Conservation (phyloP, 1,140 invertebrate species). For the Ceratina australensis region DNA sequence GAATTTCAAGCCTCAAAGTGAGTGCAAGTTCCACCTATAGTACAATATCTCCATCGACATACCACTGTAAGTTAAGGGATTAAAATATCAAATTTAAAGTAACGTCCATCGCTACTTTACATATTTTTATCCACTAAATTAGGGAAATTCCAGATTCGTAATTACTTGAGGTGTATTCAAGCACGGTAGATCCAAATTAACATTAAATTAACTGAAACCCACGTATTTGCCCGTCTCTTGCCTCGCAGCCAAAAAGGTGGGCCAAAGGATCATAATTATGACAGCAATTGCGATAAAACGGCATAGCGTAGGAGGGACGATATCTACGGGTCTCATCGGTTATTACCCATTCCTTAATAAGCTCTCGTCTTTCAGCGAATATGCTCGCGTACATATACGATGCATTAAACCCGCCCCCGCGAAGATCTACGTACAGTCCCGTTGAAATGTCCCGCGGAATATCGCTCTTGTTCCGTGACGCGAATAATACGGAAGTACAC, state of each 20-base stretch:
- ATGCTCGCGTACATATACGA: neutral
- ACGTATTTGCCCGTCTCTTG: neutral
- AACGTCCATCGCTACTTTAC: no score
- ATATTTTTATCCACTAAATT: no score
- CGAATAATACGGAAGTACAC: constrained; percentile 39
- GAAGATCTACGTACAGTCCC: constrained; percentile 38
- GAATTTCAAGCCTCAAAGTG: no score
- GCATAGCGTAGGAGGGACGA: neutral
- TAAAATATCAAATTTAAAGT: no score
- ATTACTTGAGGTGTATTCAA: no score
- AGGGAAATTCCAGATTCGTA: no score
- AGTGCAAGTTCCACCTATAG: no score
- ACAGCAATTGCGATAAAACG: constrained; percentile 19
- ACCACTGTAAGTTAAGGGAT: no score
- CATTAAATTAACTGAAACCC: neutral
- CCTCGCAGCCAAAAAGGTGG: neutral
- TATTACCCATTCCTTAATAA: constrained; percentile 40
- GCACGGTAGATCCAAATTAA: neutral
- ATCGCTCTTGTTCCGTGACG: constrained; percentile 4
- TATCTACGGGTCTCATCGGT: constrained; percentile 33
- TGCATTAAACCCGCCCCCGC: constrained; percentile 38
- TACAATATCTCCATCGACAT: no score
- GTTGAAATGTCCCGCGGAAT: constrained; percentile 1
- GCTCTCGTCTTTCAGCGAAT: constrained; percentile 37
- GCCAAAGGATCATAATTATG: constrained; percentile 9